Percentiles rank a stretch among this genome's conserved stretches.
phyloP scores from a whole-genome alignment of 2,113 vertebrate species.

The Regulus satrapa region DNA sequence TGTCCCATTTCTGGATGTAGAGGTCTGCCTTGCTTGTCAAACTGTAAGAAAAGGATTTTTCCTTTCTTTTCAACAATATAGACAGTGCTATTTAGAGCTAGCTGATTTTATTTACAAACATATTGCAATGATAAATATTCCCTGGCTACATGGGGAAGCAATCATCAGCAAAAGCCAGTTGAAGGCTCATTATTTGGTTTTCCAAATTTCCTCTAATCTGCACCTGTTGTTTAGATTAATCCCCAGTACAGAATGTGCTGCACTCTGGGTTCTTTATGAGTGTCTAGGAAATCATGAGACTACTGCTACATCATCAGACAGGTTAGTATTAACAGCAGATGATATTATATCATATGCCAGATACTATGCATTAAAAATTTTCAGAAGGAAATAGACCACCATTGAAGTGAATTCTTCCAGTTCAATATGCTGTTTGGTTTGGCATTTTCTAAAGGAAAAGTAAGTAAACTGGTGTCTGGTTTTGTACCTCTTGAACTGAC shows the following conservation, averaged over 20 bases:
- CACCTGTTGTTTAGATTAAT: background rate
- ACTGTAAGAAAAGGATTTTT: background rate
- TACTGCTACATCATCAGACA: background rate
- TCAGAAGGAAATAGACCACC: background rate
- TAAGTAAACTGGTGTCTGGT: background rate
- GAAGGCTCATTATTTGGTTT: background rate
- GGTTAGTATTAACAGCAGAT: background rate
- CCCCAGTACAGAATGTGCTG: background rate
- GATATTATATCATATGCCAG: background rate
- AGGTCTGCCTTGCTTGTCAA: background rate
- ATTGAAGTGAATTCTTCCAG: background rate
- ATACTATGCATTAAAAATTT: background rate
- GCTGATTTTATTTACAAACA: background rate
- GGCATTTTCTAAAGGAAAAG: background rate
- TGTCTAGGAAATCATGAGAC: background rate
- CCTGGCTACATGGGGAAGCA: background rate
- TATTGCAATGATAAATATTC: background rate
- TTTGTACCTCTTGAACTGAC: background rate
- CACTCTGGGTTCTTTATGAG: fast-evolving
- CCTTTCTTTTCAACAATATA: background rate
- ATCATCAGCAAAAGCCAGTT: background rate
- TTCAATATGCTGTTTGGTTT: background rate
- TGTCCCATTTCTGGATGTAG: background rate
- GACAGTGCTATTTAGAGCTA: background rate
- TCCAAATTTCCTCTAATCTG: background rate